Evolutionary conservation across 1,140 invertebrate genomes (phyloP).

Genomic region (Schlechtendalia chinensis): DNA sequence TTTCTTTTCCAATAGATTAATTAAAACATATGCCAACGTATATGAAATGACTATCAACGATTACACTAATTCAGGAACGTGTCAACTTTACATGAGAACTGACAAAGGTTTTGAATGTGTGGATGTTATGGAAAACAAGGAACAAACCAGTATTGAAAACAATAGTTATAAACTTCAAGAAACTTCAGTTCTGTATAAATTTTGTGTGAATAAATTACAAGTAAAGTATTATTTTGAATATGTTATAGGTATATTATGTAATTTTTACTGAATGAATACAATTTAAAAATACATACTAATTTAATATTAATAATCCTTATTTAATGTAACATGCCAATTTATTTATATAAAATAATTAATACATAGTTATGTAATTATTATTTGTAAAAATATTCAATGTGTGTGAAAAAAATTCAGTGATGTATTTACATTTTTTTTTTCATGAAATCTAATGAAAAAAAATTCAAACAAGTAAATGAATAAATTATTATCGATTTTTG

Average conservation of each 20-base stretch:
- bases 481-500: too few relatives aligned
- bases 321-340: too few relatives aligned
- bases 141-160: background rate
- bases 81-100: constrained; percentile 36
- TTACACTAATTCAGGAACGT: constrained; percentile 2
- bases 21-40: constrained; percentile 19
- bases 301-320: too few relatives aligned
- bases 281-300: background rate
- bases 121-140: background rate
- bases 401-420: too few relatives aligned
- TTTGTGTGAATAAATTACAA: constrained; percentile 39
- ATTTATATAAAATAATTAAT: too few relatives aligned
- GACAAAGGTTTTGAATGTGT: constrained; percentile 24
- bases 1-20: constrained; percentile 19
- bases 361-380: too few relatives aligned
- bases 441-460: too few relatives aligned
- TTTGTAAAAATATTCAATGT: too few relatives aligned
- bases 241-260: background rate
- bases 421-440: too few relatives aligned
- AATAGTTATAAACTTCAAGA: background rate
- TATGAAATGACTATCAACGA: constrained; percentile 21
- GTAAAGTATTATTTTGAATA: constrained; percentile 7
- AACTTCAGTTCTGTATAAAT: constrained; percentile 24
- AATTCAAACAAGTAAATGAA: too few relatives aligned
- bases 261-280: background rate